Percentiles rank a stretch among this genome's conserved stretches.
phyloP scores from a whole-genome alignment of 2,888 invertebrate species.

The Ennomos erosarius region DNA sequence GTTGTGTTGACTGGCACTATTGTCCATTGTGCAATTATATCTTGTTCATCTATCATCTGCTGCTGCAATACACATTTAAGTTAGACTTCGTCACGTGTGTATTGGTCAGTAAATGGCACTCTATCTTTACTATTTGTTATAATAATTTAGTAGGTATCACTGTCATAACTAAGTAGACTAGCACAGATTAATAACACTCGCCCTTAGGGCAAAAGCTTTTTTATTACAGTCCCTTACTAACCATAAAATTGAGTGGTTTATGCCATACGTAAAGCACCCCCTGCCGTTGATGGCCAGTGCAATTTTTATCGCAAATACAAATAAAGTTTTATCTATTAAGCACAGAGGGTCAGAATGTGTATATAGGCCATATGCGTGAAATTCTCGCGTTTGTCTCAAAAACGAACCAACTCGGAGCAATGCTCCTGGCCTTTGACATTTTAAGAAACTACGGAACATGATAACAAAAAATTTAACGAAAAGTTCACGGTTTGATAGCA shows the following conservation, averaged over 20 bases:
- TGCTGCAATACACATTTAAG: constrained; percentile 51
- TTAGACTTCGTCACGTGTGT: background rate
- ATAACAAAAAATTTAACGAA: background rate
- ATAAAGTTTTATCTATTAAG: constrained; percentile 48
- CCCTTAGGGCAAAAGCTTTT: constrained; percentile 31
- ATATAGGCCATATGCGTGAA: constrained; percentile 62
- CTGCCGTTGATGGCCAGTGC: constrained; percentile 20
- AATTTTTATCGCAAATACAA: constrained; percentile 45
- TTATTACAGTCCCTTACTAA: constrained; percentile 33
- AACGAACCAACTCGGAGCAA: background rate
- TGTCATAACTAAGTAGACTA: constrained; percentile 21
- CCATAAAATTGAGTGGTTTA: constrained; percentile 35
- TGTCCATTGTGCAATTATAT: constrained; percentile 60
- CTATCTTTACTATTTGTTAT: constrained; percentile 18
- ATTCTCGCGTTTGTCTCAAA: constrained; percentile 21
- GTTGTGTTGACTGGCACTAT: constrained; percentile 58
- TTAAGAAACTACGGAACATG: background rate
- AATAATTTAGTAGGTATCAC: constrained; percentile 31
- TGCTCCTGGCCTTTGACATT: too few species aligned
- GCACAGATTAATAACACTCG: constrained; percentile 28
- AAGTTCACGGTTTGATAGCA: background rate
- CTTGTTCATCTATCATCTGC: constrained; percentile 66
- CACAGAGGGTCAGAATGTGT: constrained; percentile 52
- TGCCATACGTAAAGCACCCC: constrained; percentile 32
- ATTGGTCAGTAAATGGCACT: constrained; percentile 7